phyloP scores from a whole-genome alignment of 2,888 invertebrate species.

The Meteorus cinctellus region DNA sequence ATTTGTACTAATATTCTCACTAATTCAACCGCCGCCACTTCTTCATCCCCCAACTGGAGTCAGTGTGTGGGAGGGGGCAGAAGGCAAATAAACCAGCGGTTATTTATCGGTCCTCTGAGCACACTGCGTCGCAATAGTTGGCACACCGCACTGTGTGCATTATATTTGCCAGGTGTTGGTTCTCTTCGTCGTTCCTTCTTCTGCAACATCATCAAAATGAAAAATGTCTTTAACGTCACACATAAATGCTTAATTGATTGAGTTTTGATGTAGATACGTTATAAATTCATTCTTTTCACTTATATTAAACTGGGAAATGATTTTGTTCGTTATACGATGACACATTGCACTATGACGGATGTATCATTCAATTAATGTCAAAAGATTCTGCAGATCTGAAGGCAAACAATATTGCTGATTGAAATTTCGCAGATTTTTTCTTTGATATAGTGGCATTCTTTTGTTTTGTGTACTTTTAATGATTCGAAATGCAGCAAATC shows the following conservation, averaged over 20 bases:
- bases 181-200: slow-evolving; percentile 51
- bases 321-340: slow-evolving; percentile 10
- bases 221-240: slow-evolving; percentile 36
- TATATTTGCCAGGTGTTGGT: slow-evolving; percentile 34
- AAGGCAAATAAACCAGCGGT: slow-evolving; percentile 71
- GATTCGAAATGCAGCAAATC: slow-evolving; percentile 17
- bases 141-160: slow-evolving; percentile 45
- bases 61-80: slow-evolving; percentile 46
- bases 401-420: slow-evolving; percentile 31
- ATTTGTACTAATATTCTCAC: slow-evolving; percentile 70
- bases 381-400: slow-evolving; percentile 19
- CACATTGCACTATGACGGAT: neutral
- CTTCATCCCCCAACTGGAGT: slow-evolving; percentile 53
- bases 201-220: slow-evolving; percentile 26
- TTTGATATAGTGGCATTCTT: too few species aligned
- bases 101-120: slow-evolving; percentile 67
- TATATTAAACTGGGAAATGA: slow-evolving; percentile 27
- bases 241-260: slow-evolving; percentile 37
- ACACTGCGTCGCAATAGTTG: slow-evolving; percentile 54
- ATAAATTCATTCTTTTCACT: slow-evolving; percentile 15
- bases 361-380: slow-evolving; percentile 42
- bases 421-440: slow-evolving; percentile 34
- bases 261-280: slow-evolving; percentile 25
- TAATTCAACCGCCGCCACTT: slow-evolving; percentile 66
- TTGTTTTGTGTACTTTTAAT: neutral